Percentiles rank a stretch among this genome's conserved stretches.
Evolutionary conservation across 92 coral and sea anemone genomes (phyloP).

Genomic region (Montipora capitata): DNA sequence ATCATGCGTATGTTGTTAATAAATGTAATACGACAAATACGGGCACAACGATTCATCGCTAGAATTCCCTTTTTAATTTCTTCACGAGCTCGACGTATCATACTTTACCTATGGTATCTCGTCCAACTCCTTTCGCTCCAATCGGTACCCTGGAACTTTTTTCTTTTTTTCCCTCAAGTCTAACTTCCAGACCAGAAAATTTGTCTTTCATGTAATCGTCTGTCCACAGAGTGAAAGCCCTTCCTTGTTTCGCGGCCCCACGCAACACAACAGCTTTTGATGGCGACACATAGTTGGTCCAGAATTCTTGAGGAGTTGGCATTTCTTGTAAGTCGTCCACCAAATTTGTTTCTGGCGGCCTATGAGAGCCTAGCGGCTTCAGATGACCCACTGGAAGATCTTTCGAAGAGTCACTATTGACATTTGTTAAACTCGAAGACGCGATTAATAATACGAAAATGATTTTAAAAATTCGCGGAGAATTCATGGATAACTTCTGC

Average conservation of each 20-base stretch:
- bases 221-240: constrained; percentile 90
- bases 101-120: constrained; percentile 86
- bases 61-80: too few relatives aligned
- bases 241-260: constrained; percentile 89
- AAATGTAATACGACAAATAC: too few relatives aligned
- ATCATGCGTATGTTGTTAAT: too few relatives aligned
- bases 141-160: constrained; percentile 87
- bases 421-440: background rate
- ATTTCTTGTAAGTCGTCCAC: constrained; percentile 83
- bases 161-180: constrained; percentile 93
- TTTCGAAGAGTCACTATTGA: background rate
- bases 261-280: constrained; percentile 88
- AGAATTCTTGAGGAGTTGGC: constrained; percentile 91
- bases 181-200: constrained; percentile 89
- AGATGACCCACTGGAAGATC: constrained; percentile 88
- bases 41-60: too few relatives aligned
- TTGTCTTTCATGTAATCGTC: constrained; percentile 79
- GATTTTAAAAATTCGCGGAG: background rate
- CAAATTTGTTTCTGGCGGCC: constrained; percentile 80
- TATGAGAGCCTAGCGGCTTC: constrained; percentile 88
- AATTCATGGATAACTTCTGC: background rate
- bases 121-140: constrained; percentile 93
- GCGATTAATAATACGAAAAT: background rate
- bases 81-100: too few relatives aligned
- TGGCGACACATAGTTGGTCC: constrained; percentile 92